Conservation (phyloP, 2,888 invertebrate genomes). For the Cheilosia soror region DNA sequence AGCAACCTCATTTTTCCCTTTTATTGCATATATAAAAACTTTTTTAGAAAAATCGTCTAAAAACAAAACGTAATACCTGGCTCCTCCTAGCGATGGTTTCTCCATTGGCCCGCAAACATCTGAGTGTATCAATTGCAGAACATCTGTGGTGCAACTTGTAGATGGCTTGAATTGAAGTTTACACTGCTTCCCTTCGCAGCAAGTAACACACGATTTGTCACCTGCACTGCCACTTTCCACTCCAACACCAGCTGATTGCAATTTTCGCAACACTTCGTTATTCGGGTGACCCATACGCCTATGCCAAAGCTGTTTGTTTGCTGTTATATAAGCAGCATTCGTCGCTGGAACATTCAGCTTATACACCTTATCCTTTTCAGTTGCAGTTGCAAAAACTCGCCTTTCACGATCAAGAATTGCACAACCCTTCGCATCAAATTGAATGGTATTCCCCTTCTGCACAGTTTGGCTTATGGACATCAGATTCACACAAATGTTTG, state of each 20-base stretch:
- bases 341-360: neutral
- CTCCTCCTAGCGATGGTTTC: conserved; percentile 6
- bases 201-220: neutral
- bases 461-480: conserved; percentile 30
- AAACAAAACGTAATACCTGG: neutral
- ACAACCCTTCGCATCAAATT: conserved; percentile 5
- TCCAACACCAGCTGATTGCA: neutral
- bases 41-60: neutral
- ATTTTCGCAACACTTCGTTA: neutral
- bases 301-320: conserved; percentile 3
- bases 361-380: conserved; percentile 2
- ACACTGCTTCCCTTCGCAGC: conserved; percentile 7
- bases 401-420: neutral
- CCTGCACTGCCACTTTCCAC: neutral
- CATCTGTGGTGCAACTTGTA: neutral
- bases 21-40: neutral
- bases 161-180: neutral
- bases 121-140: neutral
- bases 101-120: neutral
- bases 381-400: neutral
- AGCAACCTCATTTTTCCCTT: neutral
- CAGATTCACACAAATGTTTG: conserved; percentile 16
- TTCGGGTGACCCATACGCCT: conserved; percentile 10
- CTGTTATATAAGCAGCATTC: neutral
- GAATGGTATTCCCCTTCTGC: neutral